Conservation (phyloP, 2,888 invertebrate species). For the Oxyscelio sp. region DNA sequence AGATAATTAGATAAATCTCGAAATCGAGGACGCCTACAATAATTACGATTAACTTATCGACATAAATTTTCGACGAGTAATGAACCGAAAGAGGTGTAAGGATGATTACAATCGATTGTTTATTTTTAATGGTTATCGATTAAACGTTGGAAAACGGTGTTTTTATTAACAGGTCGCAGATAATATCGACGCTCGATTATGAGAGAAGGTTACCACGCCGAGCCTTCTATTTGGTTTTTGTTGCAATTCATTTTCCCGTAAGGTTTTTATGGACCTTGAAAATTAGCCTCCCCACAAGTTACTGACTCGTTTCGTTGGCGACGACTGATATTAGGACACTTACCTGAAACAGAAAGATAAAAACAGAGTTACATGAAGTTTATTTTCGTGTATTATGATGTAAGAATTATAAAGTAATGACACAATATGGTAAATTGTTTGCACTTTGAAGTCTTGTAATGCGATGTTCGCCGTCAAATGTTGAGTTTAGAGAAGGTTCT, state of each 20-base stretch:
- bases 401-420: not conserved
- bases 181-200: not conserved
- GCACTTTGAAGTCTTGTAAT: conserved; percentile 9
- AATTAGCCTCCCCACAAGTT: not conserved
- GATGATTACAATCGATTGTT: too few relatives aligned
- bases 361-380: not conserved
- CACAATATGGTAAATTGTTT: not conserved
- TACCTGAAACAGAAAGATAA: conserved; percentile 37
- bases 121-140: too few relatives aligned
- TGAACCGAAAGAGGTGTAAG: too few relatives aligned
- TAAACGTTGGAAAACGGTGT: too few relatives aligned
- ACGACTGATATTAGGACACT: not conserved
- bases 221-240: not conserved
- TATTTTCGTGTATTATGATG: not conserved
- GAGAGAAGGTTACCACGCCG: not conserved
- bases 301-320: not conserved
- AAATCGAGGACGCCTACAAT: too few relatives aligned
- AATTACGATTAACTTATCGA: too few relatives aligned
- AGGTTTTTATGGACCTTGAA: not conserved
- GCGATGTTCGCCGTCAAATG: conserved; percentile 4
- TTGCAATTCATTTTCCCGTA: not conserved
- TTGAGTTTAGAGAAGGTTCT: conserved; percentile 13
- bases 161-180: too few relatives aligned
- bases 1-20: too few relatives aligned
- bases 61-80: too few relatives aligned